Evolutionary conservation across 2,888 invertebrate species (phyloP), one percentile per base, ranked within the genome.

Genomic region (Hirtodrosophila duncani): DNA sequence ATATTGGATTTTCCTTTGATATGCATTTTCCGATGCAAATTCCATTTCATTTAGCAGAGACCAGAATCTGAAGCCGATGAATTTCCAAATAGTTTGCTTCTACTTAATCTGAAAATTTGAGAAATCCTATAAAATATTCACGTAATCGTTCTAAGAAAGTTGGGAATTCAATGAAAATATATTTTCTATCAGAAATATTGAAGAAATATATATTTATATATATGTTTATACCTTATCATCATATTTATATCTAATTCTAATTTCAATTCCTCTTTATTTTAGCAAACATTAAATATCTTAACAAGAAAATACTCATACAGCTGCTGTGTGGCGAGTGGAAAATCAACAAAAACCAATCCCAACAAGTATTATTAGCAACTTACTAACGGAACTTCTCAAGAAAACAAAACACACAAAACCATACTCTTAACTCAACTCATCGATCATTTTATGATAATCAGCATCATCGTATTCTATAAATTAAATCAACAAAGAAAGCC

Each of bases 321-420:
- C 67, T 71, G 75, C 56, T 67, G 67, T 41, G 59, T 48, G 51
- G 56, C n/a, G 26, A 26, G 17, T 23, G 18, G 26, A 17, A 48
- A 17, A 33, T 34, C 29, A 17, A 14, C 27, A 55, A 37, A 43
- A 46, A 39, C 23, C 36, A 57, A 34, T 48, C 69, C 63, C 27
- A 29, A 49, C 24, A 70, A 71, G 70, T 71, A 74, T 74, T 71
- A 71, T 62, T 74, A 71, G 74, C 45, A 45, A 52, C 52, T 57
- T 62, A 48, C 29, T 51, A 41, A 48, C 41, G 38, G 16, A 37
- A 23, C 23, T 33, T 18, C 16, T 11, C 14, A 13, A 13, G 9
- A 34, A 49, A 33, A 14, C n/a, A 18, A 10, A 42, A 24, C 52
- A 39, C 23, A 45, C 30, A 52, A 30, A 45, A 61, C 58, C 50